Conservation (phyloP, 2,888 invertebrate genomes). For the Altica lythri region DNA sequence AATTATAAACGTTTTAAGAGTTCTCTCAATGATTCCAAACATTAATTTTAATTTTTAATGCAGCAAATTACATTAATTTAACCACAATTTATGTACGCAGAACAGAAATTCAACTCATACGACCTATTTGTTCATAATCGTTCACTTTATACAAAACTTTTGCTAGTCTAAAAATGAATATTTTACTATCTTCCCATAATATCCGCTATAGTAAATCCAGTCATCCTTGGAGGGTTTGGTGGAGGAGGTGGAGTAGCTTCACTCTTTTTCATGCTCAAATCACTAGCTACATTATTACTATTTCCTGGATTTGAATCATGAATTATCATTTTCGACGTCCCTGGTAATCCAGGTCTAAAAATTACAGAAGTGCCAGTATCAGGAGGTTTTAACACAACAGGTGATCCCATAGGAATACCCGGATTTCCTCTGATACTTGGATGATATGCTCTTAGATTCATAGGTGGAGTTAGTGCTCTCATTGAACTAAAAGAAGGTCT, state of each 20-base stretch:
- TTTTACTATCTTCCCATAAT: conserved; percentile 78
- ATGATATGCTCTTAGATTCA: conserved; percentile 48
- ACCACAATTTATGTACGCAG: no score
- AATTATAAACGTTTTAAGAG: no score
- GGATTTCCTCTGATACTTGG: conserved; percentile 44
- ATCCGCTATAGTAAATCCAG: conserved; percentile 89
- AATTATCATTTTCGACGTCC: conserved; percentile 28
- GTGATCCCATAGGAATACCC: conserved; percentile 42
- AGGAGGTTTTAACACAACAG: conserved; percentile 54
- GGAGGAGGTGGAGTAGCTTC: conserved; percentile 45
- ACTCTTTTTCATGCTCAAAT: conserved; percentile 56
- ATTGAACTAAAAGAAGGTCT: conserved; percentile 49
- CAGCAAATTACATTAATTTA: no score
- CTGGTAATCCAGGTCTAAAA: conserved; percentile 30
- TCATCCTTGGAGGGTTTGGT: conserved; percentile 62
- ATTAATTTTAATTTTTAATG: no score
- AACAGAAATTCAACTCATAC: no score
- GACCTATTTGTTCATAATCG: no score
- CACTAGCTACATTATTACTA: conserved; percentile 50
- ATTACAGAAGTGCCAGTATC: conserved; percentile 35
- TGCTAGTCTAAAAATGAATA: conserved; percentile 4
- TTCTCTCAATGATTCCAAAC: no score
- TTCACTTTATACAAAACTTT: no score
- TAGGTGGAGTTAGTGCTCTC: conserved; percentile 48
- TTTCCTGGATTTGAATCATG: conserved; percentile 31